A percentile compares a stretch with the other conserved stretches of the same genome.
phyloP scores from a whole-genome alignment of 2,113 vertebrate genomes.

The Stictonetta naevosa region DNA sequence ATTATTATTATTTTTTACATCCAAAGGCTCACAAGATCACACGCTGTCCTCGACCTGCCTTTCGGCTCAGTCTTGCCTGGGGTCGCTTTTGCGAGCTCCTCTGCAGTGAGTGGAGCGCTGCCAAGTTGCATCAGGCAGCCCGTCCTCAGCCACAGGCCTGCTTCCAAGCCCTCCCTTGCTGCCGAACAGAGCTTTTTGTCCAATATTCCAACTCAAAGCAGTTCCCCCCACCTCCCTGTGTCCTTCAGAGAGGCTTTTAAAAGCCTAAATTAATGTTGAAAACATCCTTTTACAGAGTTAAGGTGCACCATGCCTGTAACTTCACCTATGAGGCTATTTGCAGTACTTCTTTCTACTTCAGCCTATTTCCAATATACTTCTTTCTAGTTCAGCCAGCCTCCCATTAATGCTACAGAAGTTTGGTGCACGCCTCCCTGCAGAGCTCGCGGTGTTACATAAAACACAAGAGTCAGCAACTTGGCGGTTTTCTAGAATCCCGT shows the following conservation, averaged over 20 bases:
- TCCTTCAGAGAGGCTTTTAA: background rate
- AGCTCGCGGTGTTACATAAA: background rate
- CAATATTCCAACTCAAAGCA: accelerated
- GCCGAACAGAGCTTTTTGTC: background rate
- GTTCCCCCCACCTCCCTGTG: too few relatives aligned
- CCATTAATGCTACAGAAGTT: background rate
- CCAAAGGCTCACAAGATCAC: background rate
- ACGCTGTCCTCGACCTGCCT: accelerated
- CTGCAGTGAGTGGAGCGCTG: accelerated
- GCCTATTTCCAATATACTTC: too few relatives aligned
- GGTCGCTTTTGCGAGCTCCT: accelerated
- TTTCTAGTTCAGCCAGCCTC: background rate
- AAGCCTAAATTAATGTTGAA: accelerated
- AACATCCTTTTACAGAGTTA: accelerated
- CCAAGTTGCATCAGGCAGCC: background rate
- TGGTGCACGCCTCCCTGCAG: accelerated
- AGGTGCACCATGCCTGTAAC: background rate
- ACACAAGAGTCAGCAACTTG: accelerated
- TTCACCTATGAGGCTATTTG: background rate
- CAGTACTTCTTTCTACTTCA: too few relatives aligned
- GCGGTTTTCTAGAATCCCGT: accelerated
- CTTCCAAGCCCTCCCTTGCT: accelerated
- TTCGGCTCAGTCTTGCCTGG: background rate
- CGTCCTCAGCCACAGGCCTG: accelerated
- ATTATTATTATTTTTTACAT: too few relatives aligned